Evolutionary conservation across 2,888 invertebrate species (phyloP), one percentile per base, ranked within the genome.

Genomic region (Plemyria rubiginata): DNA sequence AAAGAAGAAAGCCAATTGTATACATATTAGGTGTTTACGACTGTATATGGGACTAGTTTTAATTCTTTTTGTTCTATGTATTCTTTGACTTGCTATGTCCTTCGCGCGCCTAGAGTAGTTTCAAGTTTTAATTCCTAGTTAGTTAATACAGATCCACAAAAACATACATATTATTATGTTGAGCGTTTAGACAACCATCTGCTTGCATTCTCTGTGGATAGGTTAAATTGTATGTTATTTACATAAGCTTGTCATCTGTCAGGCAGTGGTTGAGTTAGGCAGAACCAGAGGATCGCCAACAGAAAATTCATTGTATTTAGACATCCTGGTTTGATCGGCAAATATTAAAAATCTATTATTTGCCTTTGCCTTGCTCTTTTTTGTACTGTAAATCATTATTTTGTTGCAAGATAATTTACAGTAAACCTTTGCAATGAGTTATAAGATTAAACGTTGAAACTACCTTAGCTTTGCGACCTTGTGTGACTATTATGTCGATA

Each of bases 1-100:
- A 32, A 22, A 32, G 32, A 6, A n/a, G n/a, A n/a, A n/a, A 5
- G 8, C 32, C 6, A 32, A 32, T 32, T 5, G 32, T 5, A 32
- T 32, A 32, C 32, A 32, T 32, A 5, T 32, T 32, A 5, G n/a
- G 32, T 32, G 32, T 8, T 1, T 1, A 32, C 6, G 32, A 32
- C 32, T 32, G 36, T 38, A 38, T 2, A 11, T 38, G 8, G 36
- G 36, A 38, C 7, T 15, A 43, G 13, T 15, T 43, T 43, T 43
- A 43, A 41, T 43, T 13, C 40, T 53, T 43, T 58, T 28, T 32
- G 13, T 32, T 41, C 4, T 54, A 45, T 58, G 45, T 57, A 56
- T 52, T 28, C 54, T 22, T 41, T 51, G 58, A 62, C 58, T 62
- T 4, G 54, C 52, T 57, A 15, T 16, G 46, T 52, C 45, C 22